These are phyloP conservation scores for Megaustenia siamemsis DNA, from an alignment of 2,888 invertebrate species.

Conservation along the genomic window DNA sequence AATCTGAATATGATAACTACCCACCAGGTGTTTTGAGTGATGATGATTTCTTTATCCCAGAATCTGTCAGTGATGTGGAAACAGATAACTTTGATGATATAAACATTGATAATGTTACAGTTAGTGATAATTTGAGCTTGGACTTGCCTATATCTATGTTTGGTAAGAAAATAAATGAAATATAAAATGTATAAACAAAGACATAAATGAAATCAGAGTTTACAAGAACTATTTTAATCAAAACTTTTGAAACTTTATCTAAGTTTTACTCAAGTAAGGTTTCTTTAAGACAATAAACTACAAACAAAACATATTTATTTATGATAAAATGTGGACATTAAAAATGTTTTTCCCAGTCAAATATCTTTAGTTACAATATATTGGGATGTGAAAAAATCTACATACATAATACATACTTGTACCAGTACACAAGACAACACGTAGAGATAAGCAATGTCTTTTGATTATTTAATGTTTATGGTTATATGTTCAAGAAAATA, in stretches of 20 bases:
- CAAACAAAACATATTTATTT: no score
- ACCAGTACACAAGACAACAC: no score
- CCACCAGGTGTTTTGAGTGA: constrained; percentile 81
- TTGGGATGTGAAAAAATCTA: no score
- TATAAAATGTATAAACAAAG: constrained; percentile 56
- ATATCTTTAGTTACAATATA: no score
- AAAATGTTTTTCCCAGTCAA: no score
- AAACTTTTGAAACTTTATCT: neutral
- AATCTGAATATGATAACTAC: constrained; percentile 87
- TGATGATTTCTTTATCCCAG: constrained; percentile 79
- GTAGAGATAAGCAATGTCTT: no score
- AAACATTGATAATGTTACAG: constrained; percentile 77
- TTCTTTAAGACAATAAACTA: no score
- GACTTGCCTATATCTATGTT: constrained; percentile 72
- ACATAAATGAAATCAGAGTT: neutral
- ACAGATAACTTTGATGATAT: constrained; percentile 79
- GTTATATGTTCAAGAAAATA: neutral
- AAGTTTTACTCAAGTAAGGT: no score
- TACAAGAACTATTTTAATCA: neutral
- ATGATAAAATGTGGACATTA: no score
- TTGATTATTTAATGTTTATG: neutral
- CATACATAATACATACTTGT: no score
- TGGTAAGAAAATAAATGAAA: constrained; percentile 73
- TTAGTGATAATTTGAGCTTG: constrained; percentile 77
- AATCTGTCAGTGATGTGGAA: constrained; percentile 79